Conservation (phyloP, 2,113 vertebrate species). For the Perognathus longimembris region DNA sequence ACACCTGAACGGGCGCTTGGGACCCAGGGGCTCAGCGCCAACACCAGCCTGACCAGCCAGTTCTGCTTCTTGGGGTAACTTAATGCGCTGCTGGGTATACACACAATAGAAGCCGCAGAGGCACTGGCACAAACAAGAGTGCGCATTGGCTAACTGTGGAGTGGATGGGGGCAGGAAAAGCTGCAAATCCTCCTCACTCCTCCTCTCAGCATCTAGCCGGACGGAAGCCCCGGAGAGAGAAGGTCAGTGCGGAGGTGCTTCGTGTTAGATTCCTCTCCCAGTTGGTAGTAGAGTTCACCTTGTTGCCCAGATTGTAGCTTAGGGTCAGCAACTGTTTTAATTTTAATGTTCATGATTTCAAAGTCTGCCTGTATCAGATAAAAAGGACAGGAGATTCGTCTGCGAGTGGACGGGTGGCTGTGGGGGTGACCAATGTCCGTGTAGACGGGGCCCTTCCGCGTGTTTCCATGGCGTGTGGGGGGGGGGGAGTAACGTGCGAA, state of each 20-base stretch:
- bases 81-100: not conserved
- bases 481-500: not conserved
- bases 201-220: rapidly evolving
- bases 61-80: conserved; percentile 8
- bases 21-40: not conserved
- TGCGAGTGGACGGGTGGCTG: not conserved
- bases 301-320: not conserved
- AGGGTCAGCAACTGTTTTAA: not conserved
- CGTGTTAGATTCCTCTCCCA: not conserved
- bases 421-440: not conserved
- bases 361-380: not conserved
- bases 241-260: conserved; percentile 58
- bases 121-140: not conserved
- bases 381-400: not conserved
- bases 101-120: not conserved
- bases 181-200: not conserved
- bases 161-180: not conserved
- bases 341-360: not conserved
- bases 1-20: too few relatives aligned
- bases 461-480: not conserved
- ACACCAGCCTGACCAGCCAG: not conserved
- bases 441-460: not conserved
- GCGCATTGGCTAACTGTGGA: not conserved
- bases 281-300: not conserved
- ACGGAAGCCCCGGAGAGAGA: not conserved